These are phyloP conservation scores for Cottus gobio DNA, from an alignment of 2,113 vertebrate genomes.

Conservation along the genomic window DNA sequence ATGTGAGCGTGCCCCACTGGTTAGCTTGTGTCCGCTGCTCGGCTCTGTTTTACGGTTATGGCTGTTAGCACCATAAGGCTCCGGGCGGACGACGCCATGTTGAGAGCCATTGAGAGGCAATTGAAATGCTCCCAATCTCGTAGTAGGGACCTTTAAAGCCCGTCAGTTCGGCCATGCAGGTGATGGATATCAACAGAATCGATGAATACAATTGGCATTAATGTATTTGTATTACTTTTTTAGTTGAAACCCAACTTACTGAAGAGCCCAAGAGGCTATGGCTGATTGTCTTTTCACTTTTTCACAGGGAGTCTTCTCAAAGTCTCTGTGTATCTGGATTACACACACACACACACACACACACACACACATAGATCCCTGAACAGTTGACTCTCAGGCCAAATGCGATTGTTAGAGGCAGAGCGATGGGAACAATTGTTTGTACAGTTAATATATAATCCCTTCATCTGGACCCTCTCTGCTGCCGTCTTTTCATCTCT, in stretches of 20 bases:
- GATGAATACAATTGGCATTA: neutral
- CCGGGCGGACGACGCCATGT: neutral
- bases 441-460: slow-evolving; percentile 74
- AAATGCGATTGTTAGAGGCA: slow-evolving; percentile 56
- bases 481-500: slow-evolving; percentile 54
- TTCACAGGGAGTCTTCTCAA: slow-evolving; percentile 6
- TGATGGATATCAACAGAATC: neutral
- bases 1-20: too few species aligned
- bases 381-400: slow-evolving; percentile 54
- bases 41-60: too few species aligned
- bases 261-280: neutral
- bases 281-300: slow-evolving; percentile 18
- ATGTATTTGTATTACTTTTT: neutral
- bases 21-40: too few species aligned
- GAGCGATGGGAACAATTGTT: slow-evolving; percentile 69
- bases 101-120: neutral
- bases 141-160: neutral
- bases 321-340: neutral
- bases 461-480: slow-evolving; percentile 69
- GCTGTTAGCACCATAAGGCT: neutral
- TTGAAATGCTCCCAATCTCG: neutral
- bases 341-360: slow-evolving; percentile 24
- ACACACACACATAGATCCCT: slow-evolving; percentile 22
- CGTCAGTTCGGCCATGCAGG: neutral
- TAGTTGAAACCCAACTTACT: neutral